Evolutionary conservation across 2,113 vertebrate species (phyloP).

Genomic region (Meleagris gallopavo): DNA sequence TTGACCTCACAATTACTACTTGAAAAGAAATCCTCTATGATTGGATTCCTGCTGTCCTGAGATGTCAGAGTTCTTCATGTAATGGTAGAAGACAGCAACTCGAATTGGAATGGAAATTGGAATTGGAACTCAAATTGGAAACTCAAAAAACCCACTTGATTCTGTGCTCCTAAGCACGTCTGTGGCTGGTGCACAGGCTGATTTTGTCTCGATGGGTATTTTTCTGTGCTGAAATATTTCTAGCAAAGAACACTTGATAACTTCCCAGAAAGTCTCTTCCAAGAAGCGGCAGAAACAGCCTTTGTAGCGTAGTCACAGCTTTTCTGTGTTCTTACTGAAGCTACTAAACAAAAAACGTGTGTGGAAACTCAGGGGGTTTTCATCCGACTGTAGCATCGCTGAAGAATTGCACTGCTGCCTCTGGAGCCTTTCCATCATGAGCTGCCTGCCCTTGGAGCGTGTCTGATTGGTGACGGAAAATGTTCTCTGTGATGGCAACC

Average conservation of each 20-base stretch:
- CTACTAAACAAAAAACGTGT: accelerated
- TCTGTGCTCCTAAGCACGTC: background rate
- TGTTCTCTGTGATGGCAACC: background rate
- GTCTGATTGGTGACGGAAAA: background rate
- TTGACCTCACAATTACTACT: background rate
- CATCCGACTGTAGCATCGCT: background rate
- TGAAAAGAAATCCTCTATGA: background rate
- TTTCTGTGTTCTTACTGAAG: background rate
- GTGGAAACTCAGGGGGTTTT: background rate
- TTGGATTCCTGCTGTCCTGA: background rate
- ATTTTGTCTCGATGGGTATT: background rate
- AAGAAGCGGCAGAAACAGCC: background rate
- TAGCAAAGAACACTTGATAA: background rate
- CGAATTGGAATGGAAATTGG: background rate
- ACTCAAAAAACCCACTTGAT: background rate
- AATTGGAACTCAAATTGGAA: background rate
- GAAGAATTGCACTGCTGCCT: background rate
- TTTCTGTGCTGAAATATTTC: background rate
- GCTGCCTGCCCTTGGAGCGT: background rate
- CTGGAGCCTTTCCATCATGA: background rate
- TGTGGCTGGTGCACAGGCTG: background rate
- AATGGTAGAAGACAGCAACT: background rate
- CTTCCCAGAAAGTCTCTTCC: background rate
- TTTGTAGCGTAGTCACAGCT: accelerated
- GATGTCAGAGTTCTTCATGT: background rate